Conservation (phyloP, 2,113 vertebrate genomes). For the Oreocharis arfaki region DNA sequence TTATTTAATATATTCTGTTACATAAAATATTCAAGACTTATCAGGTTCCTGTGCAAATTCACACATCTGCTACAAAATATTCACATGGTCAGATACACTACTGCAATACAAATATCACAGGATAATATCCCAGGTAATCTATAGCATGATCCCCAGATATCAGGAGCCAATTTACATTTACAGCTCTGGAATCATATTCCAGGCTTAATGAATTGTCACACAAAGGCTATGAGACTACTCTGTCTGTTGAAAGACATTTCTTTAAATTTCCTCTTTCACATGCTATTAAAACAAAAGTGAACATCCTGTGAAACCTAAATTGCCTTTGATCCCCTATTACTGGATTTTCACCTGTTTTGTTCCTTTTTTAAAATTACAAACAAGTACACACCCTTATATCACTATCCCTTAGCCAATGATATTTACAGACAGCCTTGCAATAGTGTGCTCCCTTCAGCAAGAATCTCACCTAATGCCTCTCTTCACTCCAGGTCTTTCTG, state of each 20-base stretch:
- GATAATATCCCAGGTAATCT: not conserved
- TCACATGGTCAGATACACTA: not conserved
- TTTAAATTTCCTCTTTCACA: not conserved
- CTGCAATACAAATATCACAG: not conserved
- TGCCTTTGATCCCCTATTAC: not conserved
- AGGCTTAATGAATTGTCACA: not conserved
- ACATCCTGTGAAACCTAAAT: not conserved
- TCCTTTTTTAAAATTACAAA: not conserved
- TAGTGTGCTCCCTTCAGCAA: accelerated
- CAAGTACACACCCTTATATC: not conserved
- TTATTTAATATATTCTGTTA: not conserved
- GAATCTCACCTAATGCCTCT: not conserved
- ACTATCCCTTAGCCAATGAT: not conserved
- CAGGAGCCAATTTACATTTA: not conserved
- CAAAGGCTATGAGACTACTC: not conserved
- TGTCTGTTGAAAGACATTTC: not conserved
- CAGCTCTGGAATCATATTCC: not conserved
- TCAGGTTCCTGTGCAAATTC: not conserved
- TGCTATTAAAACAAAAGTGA: not conserved
- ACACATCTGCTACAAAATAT: not conserved
- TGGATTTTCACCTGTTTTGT: not conserved
- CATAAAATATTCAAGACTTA: not conserved
- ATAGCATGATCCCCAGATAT: not conserved
- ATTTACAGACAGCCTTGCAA: not conserved
- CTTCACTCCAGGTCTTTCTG: not conserved